A percentile compares a stretch with the other conserved stretches of the same genome.
Conservation (phyloP, 2,888 invertebrate species). For the Steinernema carpocapsae region DNA sequence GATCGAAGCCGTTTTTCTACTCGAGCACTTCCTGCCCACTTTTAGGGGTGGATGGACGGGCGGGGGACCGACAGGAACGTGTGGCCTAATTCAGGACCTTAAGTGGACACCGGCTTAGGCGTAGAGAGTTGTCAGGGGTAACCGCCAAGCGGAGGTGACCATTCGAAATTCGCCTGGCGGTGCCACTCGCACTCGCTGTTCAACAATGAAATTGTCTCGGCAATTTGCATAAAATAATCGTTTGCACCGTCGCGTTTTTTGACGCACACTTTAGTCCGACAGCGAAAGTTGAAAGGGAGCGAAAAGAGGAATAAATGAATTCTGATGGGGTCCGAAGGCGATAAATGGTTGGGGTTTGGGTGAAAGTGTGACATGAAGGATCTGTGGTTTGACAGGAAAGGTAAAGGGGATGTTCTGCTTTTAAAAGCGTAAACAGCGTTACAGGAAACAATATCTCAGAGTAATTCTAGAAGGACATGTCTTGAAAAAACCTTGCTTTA, state of each 20-base stretch:
- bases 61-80: not conserved
- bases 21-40: constrained; percentile 10
- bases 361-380: too few species aligned
- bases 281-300: constrained; percentile 25
- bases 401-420: too few species aligned
- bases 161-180: not conserved
- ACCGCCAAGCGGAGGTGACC: constrained; percentile 11
- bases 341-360: not conserved
- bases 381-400: too few species aligned
- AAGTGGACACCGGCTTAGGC: not conserved
- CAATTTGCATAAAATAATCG: constrained; percentile 34
- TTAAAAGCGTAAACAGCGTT: too few species aligned
- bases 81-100: not conserved
- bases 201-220: constrained; percentile 25
- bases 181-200: constrained; percentile 1
- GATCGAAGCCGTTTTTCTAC: constrained; percentile 30
- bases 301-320: not conserved
- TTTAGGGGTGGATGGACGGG: too few species aligned
- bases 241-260: constrained; percentile 31
- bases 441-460: too few species aligned
- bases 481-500: too few species aligned
- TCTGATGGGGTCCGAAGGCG: not conserved
- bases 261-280: constrained; percentile 2
- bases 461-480: too few species aligned
- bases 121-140: constrained; percentile 16